phyloP scores from a whole-genome alignment of 35 echinoderm and acorn worm species.

The Strongylocentrotus purpuratus region DNA sequence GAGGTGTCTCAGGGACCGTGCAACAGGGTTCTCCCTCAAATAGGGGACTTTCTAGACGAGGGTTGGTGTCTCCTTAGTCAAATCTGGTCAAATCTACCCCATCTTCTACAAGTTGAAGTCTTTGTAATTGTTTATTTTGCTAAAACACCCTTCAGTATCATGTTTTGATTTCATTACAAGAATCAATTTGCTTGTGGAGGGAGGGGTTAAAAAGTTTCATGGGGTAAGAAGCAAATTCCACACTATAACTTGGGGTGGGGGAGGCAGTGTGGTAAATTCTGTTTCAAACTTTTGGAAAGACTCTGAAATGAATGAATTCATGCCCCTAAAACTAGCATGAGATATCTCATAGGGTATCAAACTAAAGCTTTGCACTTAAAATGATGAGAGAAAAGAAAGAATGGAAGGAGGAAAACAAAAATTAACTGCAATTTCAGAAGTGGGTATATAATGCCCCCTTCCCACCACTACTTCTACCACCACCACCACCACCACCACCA shows the following conservation, averaged over 20 bases:
- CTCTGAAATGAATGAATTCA: too few relatives aligned
- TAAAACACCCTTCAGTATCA: not conserved
- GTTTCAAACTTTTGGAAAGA: too few relatives aligned
- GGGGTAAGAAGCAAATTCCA: not conserved
- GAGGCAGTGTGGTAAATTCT: not conserved
- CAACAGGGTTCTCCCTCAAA: not conserved
- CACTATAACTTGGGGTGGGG: not conserved
- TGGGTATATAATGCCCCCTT: too few relatives aligned
- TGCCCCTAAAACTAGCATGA: too few relatives aligned
- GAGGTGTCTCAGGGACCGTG: not conserved
- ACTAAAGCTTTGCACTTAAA: too few relatives aligned
- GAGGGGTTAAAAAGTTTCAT: not conserved
- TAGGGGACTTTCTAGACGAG: not conserved
- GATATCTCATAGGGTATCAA: too few relatives aligned
- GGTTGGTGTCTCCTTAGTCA: not conserved
- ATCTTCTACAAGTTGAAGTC: not conserved
- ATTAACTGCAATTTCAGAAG: too few relatives aligned
- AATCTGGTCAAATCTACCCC: not conserved
- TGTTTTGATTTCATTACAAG: too few relatives aligned
- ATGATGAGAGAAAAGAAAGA: too few relatives aligned
- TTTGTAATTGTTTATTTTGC: not conserved
- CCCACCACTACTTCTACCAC: too few relatives aligned
- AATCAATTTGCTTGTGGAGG: not conserved
- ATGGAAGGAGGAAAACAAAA: too few relatives aligned
- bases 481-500: too few relatives aligned